Base-by-base conservation (phyloP, 2,113 vertebrate genomes). In the Cyanistes caeruleus region DNA sequence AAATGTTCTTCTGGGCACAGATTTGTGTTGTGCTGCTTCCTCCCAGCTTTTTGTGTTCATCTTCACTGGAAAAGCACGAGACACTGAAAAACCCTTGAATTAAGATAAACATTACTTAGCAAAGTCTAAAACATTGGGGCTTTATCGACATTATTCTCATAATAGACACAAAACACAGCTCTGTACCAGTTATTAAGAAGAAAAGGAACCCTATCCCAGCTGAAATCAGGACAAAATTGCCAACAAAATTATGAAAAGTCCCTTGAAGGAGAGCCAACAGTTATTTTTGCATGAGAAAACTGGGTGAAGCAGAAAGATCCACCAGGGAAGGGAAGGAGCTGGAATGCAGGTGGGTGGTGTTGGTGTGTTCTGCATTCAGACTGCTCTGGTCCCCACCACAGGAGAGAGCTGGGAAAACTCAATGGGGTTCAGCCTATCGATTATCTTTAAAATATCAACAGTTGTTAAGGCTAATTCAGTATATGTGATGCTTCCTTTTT, bases 331-430 rank as follows among this genome's bases (percentile, higher is more conserved):
- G 41, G 28, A 62, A 35, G 24, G 9, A 69, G n/a, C 11, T 56
- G 65, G 31, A 11, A 11, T 16, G 8, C 25, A 46, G 28, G 18
- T 0, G 6, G 28, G 5, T 46, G 46, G 10, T 65, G 44, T 0
- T 46, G 65, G 14, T 8, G 7, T 8, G 20, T 9, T 0, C 15
- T 33, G 13, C 0, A 0, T 3, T 16, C 48, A 79, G 13, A 2
- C 30, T 72, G 35, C 35, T 28, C 13, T 1, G 1, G 31, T 58
- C 48, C 31, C 30, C 67, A 55, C 8, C 53, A 16, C 33, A 44
- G 44, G 30, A 56, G 27, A 68, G 28, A 37, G 8, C 4, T 12
- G 3, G 25, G 39, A 48, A 78, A 84, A 59, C 19, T 46, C 58
- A 43, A 0, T 3, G 25, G 12, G 8, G 33, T 23, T 69, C n/a